A percentile compares a stretch with the other conserved stretches of the same genome.
Conservation (phyloP, 2,888 invertebrate genomes). For the Podabrus alpinus region DNA sequence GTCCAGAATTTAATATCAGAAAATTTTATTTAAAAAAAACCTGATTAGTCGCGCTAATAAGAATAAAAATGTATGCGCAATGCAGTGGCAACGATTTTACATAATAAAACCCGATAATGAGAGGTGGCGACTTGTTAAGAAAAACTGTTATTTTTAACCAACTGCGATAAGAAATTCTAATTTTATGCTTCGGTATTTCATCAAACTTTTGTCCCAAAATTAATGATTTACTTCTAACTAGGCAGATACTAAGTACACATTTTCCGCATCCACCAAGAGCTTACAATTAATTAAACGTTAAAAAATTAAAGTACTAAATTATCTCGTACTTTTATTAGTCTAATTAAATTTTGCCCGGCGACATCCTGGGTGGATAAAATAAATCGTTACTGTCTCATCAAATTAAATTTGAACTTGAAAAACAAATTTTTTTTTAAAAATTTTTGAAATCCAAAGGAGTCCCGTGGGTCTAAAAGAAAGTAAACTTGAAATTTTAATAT, state of each 20-base stretch:
- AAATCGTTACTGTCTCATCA: background rate
- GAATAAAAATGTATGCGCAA: background rate
- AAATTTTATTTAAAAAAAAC: background rate
- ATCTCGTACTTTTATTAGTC: background rate
- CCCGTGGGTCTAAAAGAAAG: background rate
- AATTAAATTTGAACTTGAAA: background rate
- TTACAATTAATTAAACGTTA: background rate
- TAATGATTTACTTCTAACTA: background rate
- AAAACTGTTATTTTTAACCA: background rate
- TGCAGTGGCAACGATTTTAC: background rate
- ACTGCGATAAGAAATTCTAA: background rate
- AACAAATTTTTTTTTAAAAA: background rate
- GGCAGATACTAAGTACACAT: background rate
- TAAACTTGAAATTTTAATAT: background rate
- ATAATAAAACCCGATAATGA: background rate
- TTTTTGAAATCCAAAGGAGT: background rate
- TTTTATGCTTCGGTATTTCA: background rate
- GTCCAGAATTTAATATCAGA: background rate
- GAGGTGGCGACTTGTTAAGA: background rate
- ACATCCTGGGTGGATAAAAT: background rate
- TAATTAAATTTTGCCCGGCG: background rate
- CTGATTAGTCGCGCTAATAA: background rate
- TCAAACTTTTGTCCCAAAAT: background rate
- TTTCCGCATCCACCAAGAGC: background rate
- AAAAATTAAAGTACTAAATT: slow-evolving; percentile 1